Evolutionary conservation across 2,113 vertebrate species (phyloP), one percentile per base, ranked within the genome.

Genomic region (Zosterops pallidus): DNA sequence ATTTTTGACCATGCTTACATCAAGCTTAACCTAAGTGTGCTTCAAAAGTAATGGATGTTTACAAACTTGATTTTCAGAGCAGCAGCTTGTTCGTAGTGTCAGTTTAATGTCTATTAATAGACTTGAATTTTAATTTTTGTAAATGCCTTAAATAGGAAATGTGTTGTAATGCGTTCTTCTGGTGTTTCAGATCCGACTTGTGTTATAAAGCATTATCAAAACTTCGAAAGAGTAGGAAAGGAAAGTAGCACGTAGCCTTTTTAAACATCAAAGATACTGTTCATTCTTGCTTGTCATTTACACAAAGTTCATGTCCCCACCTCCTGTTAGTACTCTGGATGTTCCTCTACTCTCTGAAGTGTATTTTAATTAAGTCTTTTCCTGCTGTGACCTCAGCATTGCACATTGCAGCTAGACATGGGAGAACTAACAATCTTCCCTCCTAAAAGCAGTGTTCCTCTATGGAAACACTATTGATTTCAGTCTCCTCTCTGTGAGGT

Each of bases 321-420:
- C 26, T 46, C 29, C 21, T 2, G 0, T 65, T 29, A 44, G 20
- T 31, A 7, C 17, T 52, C 37, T 39, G 0, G 0, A 11, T 33
- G 25, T 52, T 41, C 1, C 0, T 28, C 69, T 72, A 47, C 72
- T 78, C 29, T 47, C 23, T 49, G 68, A 95, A 72, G 33, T 86
- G 9, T 25, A 69, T 72, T n/a, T 78, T 12, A 82, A 71, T 76
- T 55, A 50, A 39, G 19, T 7, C 14, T 53, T 49, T 72, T 60
- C 41, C 72, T 95, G 74, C 37, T 9, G 41, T 70, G 68, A 29
- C 57, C 47, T 79, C 31, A 41, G 70, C 46, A 9, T 12, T 52
- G 3, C 21, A 7, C 7, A 2, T 17, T 65, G 62, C 56, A 83
- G 5, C 8, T 31, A 39, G 44, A 28, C 11, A 0, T n/a, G 26